phyloP scores from a whole-genome alignment of 2,888 invertebrate species.

The Conchocele bisecta region DNA sequence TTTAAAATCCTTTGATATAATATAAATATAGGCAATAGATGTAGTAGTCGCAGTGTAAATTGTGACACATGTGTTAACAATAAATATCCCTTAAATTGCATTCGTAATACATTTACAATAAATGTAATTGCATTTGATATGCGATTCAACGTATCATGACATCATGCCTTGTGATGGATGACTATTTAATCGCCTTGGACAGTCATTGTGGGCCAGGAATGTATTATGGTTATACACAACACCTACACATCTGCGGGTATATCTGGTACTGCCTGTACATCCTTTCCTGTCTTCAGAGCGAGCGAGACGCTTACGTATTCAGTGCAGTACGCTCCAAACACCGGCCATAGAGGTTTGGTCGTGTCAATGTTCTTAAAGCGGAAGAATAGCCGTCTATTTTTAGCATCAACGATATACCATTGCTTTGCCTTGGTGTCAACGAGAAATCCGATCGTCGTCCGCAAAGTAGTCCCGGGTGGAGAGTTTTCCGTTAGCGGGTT shows the following conservation, averaged over 20 bases:
- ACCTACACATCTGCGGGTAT: slow-evolving; percentile 55
- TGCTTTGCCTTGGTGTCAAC: slow-evolving; percentile 59
- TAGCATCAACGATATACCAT: slow-evolving; percentile 63
- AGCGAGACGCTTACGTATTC: slow-evolving; percentile 60
- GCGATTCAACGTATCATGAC: too few species aligned
- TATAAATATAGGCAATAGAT: too few species aligned
- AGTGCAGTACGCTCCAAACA: slow-evolving; percentile 64
- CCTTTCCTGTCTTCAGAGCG: slow-evolving; percentile 60
- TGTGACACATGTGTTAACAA: too few species aligned
- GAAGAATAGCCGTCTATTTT: slow-evolving; percentile 57
- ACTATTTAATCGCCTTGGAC: too few species aligned
- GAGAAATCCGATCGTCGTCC: slow-evolving; percentile 63
- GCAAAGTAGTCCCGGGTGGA: slow-evolving; percentile 62
- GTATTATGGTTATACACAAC: too few species aligned
- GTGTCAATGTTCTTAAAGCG: slow-evolving; percentile 62
- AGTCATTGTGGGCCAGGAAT: too few species aligned
- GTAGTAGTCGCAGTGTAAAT: too few species aligned
- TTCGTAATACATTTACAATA: too few species aligned
- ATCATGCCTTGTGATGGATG: too few species aligned
- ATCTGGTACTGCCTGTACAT: slow-evolving; percentile 60
- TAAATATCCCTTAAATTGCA: too few species aligned
- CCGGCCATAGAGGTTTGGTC: slow-evolving; percentile 62
- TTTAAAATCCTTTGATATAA: too few species aligned
- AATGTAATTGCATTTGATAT: too few species aligned
- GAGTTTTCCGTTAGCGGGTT: slow-evolving; percentile 57